Base-by-base conservation (phyloP, 1,140 invertebrate species). In the Ceratitis capitata region DNA sequence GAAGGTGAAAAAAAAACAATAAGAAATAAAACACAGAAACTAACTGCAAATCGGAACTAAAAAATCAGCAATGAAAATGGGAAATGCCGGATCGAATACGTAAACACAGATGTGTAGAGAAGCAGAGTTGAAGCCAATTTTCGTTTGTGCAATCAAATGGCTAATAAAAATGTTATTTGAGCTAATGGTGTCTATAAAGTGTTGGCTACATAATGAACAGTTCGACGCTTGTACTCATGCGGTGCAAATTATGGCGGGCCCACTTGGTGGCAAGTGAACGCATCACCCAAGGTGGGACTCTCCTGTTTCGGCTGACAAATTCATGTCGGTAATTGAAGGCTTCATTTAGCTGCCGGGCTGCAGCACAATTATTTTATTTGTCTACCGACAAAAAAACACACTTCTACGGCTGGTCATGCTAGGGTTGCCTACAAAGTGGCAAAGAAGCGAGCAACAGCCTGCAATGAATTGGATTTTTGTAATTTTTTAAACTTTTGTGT, bases 401-500 rank as follows among this genome's bases (percentile, higher is more conserved):
- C 10, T n/a, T n/a, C n/a, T n/a, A n/a, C n/a, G n/a, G 39, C 7
- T n/a, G 32, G 39, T 7, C n/a, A 7, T 9, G n/a, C 10, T 61
- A 6, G 26, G 23, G 56, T 7, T 9, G 10, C 9, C 0, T 6
- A 19, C 61, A 39, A 3, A 39, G 6, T n/a, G 16, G 16, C 64
- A 42, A 69, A n/a, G n/a, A 39, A 39, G n/a, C n/a, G n/a, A n/a
- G n/a, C n/a, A n/a, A n/a, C n/a, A n/a, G n/a, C n/a, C n/a, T n/a
- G n/a, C n/a, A n/a, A n/a, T n/a, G n/a, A n/a, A 26, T 42, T 23
- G 69, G 39, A 78, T 78, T 45, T 78, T 78, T 78, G 69, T 78
- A 78, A 45, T 78, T 78, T 78, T 78, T 78, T n/a, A n/a, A n/a
- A n/a, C n/a, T n/a, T n/a, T n/a, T n/a, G 39, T 78, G 19, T 78